Base-by-base conservation (phyloP, 2,797 vertebrate species). In the Gallinago solitaria region DNA sequence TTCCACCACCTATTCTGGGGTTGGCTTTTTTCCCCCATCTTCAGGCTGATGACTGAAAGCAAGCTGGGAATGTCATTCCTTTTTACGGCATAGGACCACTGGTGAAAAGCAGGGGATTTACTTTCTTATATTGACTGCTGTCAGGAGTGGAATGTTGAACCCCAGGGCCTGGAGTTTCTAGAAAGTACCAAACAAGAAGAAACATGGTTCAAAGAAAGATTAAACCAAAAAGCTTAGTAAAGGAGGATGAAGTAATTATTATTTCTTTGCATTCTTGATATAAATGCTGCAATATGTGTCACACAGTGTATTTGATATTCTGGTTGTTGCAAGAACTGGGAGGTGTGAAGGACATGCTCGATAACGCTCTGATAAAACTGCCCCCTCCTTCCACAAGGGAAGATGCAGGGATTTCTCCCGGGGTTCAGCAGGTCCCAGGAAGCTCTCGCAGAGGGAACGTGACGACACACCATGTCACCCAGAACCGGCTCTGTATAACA, bases 21-120 rank as follows among this genome's bases (percentile, higher is more conserved):
- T 32, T 76, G 16, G 45, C 6, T 0, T 5, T 18, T 8, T 12
- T 0, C 3, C 6, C 32, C 32, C 27, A 68, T 56, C 60, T 74
- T 59, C 60, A 56, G 50, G 25, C 23, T 69, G 24, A 32, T 35
- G 48, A 70, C 28, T 47, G n/a, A 69, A 73, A 3, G 3, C 56
- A 56, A 70, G 48, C 23, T 59, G 23, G 18, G 16, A 87, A 56
- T 7, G 56, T 39, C 12, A 47, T 4, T 57, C 21, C 12, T 35
- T 33, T 75, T 56, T 28, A 51, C 39, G 25, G 33, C 51, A 53
- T 0, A 41, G 41, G 41, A 32, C 8, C 33, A 13, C 0, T 14
- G 12, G 53, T 61, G 43, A 77, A 53, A 88, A 77, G 28, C 1
- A 20, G 28, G 18, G 28, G 35, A 63, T 75, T 78, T 81, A 20